phyloP scores from a whole-genome alignment of 2,113 vertebrate species.

The Paradoxurus hermaphroditus region DNA sequence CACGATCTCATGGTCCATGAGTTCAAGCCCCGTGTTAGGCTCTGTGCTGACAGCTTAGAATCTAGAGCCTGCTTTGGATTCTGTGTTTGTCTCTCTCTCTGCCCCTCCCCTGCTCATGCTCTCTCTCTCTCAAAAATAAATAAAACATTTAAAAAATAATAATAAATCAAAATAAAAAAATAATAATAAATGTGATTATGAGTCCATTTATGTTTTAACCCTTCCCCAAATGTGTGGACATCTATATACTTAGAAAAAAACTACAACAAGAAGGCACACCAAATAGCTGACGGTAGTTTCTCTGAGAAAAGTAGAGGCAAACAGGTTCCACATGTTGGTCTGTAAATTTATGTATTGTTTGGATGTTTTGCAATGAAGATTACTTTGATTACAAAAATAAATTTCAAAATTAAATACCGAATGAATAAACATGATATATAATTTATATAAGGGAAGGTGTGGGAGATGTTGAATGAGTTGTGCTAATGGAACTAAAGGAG shows the following conservation, averaged over 20 bases:
- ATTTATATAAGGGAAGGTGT: not conserved
- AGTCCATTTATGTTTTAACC: not conserved
- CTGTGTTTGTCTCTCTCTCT: not conserved
- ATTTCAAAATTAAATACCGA: not conserved
- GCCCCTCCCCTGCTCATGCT: not conserved
- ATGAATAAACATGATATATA: not conserved
- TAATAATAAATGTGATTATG: not conserved
- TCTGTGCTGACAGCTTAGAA: not conserved
- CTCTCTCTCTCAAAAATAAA: too few relatives aligned
- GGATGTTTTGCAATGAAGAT: not conserved
- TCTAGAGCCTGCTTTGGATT: too few relatives aligned
- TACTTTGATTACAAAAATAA: slow-evolving; percentile 29
- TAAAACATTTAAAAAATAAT: not conserved
- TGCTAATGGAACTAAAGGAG: not conserved
- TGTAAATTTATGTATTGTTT: not conserved
- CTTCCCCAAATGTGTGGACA: not conserved
- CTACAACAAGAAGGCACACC: not conserved
- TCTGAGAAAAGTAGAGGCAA: not conserved
- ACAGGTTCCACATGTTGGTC: not conserved
- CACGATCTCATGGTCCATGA: not conserved
- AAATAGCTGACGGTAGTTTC: not conserved
- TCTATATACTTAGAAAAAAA: not conserved
- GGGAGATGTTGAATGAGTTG: not conserved
- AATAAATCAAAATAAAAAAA: not conserved
- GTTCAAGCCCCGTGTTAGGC: not conserved